Evolutionary conservation across 2,113 vertebrate species (phyloP).

Genomic region (Burhinus oedicnemus): DNA sequence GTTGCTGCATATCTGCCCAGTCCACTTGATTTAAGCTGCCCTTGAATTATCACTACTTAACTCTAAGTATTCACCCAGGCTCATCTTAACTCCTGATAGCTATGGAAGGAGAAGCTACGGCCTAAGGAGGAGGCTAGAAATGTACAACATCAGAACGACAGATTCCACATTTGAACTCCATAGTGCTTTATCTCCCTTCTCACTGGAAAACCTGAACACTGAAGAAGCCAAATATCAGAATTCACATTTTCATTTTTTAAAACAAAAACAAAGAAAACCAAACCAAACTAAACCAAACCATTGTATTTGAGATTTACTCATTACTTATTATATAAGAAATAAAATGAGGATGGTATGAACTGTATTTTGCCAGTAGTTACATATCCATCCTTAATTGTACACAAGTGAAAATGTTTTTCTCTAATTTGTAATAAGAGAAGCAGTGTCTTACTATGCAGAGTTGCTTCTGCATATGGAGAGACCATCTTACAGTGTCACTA

Average conservation of each 20-base stretch:
- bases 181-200: background rate
- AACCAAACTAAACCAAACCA: background rate
- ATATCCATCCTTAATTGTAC: background rate
- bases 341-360: background rate
- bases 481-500: background rate
- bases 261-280: rapidly evolving
- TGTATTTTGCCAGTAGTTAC: background rate
- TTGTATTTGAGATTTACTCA: background rate
- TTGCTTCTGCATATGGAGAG: background rate
- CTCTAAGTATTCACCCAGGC: background rate
- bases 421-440: background rate
- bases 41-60: background rate
- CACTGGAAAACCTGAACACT: background rate
- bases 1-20: background rate
- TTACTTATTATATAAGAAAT: background rate
- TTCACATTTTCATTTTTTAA: background rate
- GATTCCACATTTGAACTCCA: background rate
- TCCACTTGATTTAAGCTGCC: background rate
- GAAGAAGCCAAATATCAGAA: background rate
- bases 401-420: background rate
- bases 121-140: background rate
- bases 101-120: background rate
- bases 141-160: background rate
- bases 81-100: background rate
- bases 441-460: background rate